phyloP scores from a whole-genome alignment of 2,797 vertebrate species.

The Hoplostethus atlanticus region DNA sequence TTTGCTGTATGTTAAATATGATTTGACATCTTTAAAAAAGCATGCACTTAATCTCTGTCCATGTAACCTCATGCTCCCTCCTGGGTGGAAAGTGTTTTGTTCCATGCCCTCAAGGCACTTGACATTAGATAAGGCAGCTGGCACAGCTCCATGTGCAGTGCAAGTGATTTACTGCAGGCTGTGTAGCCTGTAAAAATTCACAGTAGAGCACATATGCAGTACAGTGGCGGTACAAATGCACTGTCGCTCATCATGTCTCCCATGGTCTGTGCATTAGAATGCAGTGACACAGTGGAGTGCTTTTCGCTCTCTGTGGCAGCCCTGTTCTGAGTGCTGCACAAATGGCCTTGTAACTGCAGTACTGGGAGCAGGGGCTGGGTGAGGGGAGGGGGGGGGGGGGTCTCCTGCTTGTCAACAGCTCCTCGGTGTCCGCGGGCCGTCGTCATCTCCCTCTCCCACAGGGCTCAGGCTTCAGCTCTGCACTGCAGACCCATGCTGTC shows the following conservation, averaged over 20 bases:
- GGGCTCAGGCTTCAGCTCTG: slow-evolving; percentile 47
- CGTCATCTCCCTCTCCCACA: slow-evolving; percentile 55
- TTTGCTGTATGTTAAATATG: slow-evolving; percentile 33
- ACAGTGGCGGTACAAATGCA: slow-evolving; percentile 45
- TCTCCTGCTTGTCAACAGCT: slow-evolving; percentile 54
- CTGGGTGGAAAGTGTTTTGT: slow-evolving; percentile 61
- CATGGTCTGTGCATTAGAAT: slow-evolving; percentile 43
- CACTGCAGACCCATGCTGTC: slow-evolving; percentile 39
- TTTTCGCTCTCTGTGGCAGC: slow-evolving; percentile 18
- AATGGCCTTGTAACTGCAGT: slow-evolving; percentile 39
- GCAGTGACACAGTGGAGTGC: slow-evolving; percentile 35
- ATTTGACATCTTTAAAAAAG: slow-evolving; percentile 43
- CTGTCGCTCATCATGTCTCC: slow-evolving; percentile 47
- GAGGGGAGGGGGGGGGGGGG: neutral
- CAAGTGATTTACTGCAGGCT: slow-evolving; percentile 68
- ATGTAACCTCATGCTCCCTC: slow-evolving; percentile 39
- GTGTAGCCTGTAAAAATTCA: slow-evolving; percentile 48
- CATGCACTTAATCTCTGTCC: slow-evolving; percentile 38
- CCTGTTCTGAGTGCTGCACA: slow-evolving; percentile 28
- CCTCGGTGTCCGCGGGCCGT: slow-evolving; percentile 34
- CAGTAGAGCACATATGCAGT: slow-evolving; percentile 50
- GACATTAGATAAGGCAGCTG: slow-evolving; percentile 73
- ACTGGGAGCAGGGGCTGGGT: slow-evolving; percentile 11
- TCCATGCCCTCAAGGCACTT: slow-evolving; percentile 61
- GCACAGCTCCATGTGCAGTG: slow-evolving; percentile 57